phyloP scores from a whole-genome alignment of 2,797 vertebrate genomes.

The Bucorvus abyssinicus region DNA sequence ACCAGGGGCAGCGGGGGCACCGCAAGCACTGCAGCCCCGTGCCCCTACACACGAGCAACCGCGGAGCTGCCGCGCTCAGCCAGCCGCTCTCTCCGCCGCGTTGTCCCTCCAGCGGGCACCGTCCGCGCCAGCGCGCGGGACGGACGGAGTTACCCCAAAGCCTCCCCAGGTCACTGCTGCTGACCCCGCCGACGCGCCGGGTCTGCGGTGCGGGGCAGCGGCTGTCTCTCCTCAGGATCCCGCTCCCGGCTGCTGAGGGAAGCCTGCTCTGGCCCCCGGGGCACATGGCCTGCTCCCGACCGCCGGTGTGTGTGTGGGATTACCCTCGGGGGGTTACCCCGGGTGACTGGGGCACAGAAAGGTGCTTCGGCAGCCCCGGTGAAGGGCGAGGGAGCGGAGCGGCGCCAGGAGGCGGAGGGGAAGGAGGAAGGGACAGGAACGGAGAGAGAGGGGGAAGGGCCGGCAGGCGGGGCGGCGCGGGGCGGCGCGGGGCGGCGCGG shows the following conservation, averaged over 20 bases:
- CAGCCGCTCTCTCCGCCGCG: too few species aligned
- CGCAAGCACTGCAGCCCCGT: too few species aligned
- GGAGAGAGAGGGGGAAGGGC: neutral
- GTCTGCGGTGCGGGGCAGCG: too few species aligned
- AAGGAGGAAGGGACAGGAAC: too few species aligned
- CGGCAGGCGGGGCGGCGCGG: neutral
- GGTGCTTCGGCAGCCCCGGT: neutral
- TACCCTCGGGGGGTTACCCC: too few species aligned
- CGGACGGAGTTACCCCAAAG: rapidly evolving
- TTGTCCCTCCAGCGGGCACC: neutral
- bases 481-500: neutral
- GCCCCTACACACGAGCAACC: neutral
- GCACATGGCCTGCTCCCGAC: neutral
- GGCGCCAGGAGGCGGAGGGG: neutral
- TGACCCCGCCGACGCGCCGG: too few species aligned
- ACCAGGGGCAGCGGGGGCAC: too few species aligned
- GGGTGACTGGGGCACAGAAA: too few species aligned
- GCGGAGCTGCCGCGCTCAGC: too few species aligned
- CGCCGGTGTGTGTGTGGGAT: too few species aligned
- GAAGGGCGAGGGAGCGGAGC: neutral
- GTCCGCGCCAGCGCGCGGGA: neutral
- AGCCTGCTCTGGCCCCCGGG: neutral
- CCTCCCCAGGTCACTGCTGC: neutral
- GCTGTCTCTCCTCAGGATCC: neutral
- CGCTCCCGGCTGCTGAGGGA: neutral